These are phyloP conservation scores for Pandemis cinnamomeana DNA, from an alignment of 2,888 invertebrate genomes.

Conservation along the genomic window DNA sequence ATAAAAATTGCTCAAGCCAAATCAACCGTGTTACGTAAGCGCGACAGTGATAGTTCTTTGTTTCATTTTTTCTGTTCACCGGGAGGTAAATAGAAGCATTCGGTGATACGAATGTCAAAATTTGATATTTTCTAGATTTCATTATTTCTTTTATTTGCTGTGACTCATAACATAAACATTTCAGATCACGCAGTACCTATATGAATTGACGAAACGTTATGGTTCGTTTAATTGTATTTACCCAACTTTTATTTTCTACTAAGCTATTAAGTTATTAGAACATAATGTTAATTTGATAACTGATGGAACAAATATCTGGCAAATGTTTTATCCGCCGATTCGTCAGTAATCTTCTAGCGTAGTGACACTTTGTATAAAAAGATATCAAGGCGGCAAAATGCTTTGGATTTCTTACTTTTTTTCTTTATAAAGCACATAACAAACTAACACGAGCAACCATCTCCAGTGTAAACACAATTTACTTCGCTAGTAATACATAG, in stretches of 20 bases:
- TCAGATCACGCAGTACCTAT: no score
- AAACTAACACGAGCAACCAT: not conserved
- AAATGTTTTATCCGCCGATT: no score
- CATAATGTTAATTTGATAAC: no score
- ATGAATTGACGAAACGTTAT: no score
- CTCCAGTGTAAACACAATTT: not conserved
- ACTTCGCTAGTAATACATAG: not conserved
- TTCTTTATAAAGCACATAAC: not conserved
- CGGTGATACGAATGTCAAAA: not conserved
- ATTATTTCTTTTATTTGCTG: not conserved
- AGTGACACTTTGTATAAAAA: not conserved
- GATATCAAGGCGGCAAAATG: not conserved
- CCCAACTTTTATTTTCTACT: no score
- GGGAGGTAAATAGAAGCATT: not conserved
- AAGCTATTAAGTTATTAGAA: no score
- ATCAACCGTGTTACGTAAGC: conserved; percentile 31
- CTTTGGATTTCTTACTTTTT: not conserved
- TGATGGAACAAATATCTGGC: no score
- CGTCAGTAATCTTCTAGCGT: no score
- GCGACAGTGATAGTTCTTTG: conserved; percentile 15
- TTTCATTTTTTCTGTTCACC: conserved; percentile 29
- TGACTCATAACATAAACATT: no score
- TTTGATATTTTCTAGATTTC: not conserved
- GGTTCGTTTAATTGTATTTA: no score
- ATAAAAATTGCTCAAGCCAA: conserved; percentile 39